Evolutionary conservation across 2,797 vertebrate genomes (phyloP), one percentile per base, ranked within the genome.

Genomic region (Parambassis ranga): DNA sequence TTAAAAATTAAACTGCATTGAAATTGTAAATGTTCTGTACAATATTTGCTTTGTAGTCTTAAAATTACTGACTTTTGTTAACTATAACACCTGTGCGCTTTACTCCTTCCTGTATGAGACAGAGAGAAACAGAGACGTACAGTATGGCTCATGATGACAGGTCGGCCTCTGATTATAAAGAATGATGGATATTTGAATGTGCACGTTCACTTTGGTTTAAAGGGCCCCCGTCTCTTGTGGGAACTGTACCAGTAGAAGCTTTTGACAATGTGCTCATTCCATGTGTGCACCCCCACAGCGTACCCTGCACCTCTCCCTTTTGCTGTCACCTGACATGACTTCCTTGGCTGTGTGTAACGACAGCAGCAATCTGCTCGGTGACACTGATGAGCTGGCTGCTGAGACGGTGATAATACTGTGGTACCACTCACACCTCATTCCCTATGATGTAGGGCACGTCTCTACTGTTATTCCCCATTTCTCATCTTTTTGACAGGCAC

Each of bases 321-420:
- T 24, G 68, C 85, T 76, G 85, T 87, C 89, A 88, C 87, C 81
- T 80, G 77, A 77, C 87, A 87, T 83, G 86, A 84, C 75, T 81
- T 85, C 69, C 56, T 63, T 11, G 5, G 73, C 75, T 22, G 61
- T 73, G 75, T 71, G 83, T 67, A 79, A 84, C 10, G 89, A 89
- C 88, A 82, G 69, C 70, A 65, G 76, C 85, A 87, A 88, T 89
- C 85, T 88, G 87, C 58, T 53, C 18, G 2, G 77, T 90, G 87
- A 91, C 88, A 87, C 83, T 89, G 89, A 90, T 11, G 81, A 81
- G 87, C 68, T 37, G 71, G 71, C 68, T 63, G 79, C 22, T n/a
- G 64, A 74, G 78, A 61, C 48, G 70, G 80, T 63, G 83, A 85
- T 79, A 79, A 81, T 64, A 57, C 71, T 0, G 59, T 61, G 66